Evolutionary conservation across 2,113 vertebrate species (phyloP).

Genomic region (Sus scrofa): DNA sequence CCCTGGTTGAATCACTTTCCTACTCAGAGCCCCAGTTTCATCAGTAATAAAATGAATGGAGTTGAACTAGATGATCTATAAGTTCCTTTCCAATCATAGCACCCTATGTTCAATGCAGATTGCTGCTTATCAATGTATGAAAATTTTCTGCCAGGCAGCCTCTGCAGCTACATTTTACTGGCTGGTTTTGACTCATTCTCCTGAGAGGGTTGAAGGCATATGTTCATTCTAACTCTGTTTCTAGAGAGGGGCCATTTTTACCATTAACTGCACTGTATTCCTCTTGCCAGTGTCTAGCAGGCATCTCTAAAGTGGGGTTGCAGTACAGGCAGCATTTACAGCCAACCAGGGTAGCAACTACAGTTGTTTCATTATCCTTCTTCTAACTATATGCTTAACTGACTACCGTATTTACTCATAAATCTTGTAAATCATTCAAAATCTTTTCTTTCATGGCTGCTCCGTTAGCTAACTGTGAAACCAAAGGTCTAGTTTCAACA

Average conservation of each 20-base stretch:
- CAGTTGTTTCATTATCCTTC: slow-evolving; percentile 28
- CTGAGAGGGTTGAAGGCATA: slow-evolving; percentile 65
- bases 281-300: slow-evolving; percentile 30
- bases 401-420: slow-evolving; percentile 20
- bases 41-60: slow-evolving; percentile 51
- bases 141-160: slow-evolving; percentile 65
- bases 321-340: slow-evolving; percentile 15
- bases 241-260: slow-evolving; percentile 65
- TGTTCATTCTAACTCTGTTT: slow-evolving; percentile 70
- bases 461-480: slow-evolving; percentile 17
- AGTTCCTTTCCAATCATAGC: slow-evolving; percentile 39
- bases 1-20: not conserved
- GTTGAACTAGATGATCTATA: slow-evolving; percentile 25
- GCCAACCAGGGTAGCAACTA: not conserved
- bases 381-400: not conserved
- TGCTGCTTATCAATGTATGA: slow-evolving; percentile 49
- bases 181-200: slow-evolving; percentile 62
- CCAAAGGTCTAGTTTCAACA: not conserved
- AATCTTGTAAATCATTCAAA: not conserved
- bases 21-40: slow-evolving; percentile 16
- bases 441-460: not conserved
- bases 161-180: slow-evolving; percentile 69
- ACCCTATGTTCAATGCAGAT: slow-evolving; percentile 33
- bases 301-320: slow-evolving; percentile 12
- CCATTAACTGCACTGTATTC: slow-evolving; percentile 37